Evolutionary conservation across 2,797 vertebrate species (phyloP), one percentile per base, ranked within the genome.

Genomic region (Danio jaintianensis): DNA sequence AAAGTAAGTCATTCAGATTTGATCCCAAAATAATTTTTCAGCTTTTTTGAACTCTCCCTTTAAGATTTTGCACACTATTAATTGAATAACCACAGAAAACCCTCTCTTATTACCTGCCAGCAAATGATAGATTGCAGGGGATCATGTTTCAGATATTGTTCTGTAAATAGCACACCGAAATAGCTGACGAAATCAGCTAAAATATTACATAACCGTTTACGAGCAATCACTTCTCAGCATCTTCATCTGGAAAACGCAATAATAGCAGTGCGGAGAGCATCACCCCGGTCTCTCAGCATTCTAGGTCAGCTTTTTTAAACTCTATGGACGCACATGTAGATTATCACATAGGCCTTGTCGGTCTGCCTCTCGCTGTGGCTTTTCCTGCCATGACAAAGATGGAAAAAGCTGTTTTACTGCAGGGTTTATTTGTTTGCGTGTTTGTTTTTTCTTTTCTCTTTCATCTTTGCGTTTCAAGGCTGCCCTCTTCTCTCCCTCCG

Each of bases 391-490:
- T 22, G 82, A 85, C 89, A 73, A 84, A 90, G 88, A 92, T 90
- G 89, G 90, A 91, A 90, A 91, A 90, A 90, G 88, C 90, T 89
- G 86, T 91, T 91, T 93, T 88, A 91, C 91, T 90, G 91, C 89
- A 86, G 56, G 70, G 59, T 77, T 78, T 83, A 92, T 91, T 91
- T 93, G 91, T 93, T 93, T 93, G 92, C 91, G 90, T 91, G 89
- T 87, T 88, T 91, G 90, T 93, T 92, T 92, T 88, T 92, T 93
- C 92, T 90, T 88, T 83, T 86, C 84, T 76, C 92, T 94, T 94
- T 94, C 91, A 93, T 94, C 92, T 93, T 90, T 90, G 91, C 93
- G 91, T 93, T 91, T 92, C 90, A 91, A 91, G 91, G 89, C 90
- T 92, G 87, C 84, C 91, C 91, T 87, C 80, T 91, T 91, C 90